Base-by-base conservation (phyloP, 2,113 vertebrate genomes). In the Microtus pennsylvanicus region DNA sequence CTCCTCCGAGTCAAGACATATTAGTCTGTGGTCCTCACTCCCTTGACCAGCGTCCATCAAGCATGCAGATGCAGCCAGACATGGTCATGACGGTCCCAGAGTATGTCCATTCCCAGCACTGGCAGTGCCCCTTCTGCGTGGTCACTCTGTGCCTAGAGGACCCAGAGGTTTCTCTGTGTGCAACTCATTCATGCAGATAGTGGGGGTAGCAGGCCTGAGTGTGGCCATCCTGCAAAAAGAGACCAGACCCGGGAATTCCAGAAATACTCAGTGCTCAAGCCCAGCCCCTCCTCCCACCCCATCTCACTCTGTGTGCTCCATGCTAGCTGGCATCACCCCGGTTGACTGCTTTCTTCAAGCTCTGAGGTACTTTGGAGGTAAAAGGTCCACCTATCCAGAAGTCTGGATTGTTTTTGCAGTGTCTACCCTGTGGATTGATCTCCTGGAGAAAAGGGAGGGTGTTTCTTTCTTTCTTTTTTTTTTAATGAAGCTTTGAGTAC, bases 251-350 rank as follows among this genome's bases (percentile, higher is more conserved):
- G 16, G 30, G 30, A 50, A 21, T 50, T 11, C 16, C 28, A 86
- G 38, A 45, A 21, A 86, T 67, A 19, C 82, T 45, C 82, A 30
- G 28, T 50, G 30, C 65, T 87, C 19, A 8, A 45, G 28, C 26
- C 38, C 30, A 33, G 42, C 1, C 30, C 0, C 45, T 30, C 19
- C 50, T 5, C 1, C 17, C 0, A 7, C n/a, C 14, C 61, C 7
- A 3, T 33, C 14, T 67, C 26, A 26, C 33, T 45, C 19, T 58
- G 45, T 2, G 0, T 50, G 52, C 38, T 52, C 55, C 45, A 19
- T 26, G 7, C n/a, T 52, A 13, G 74, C 63, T 55, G 70, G 10
- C 1, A 3, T 11, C 0, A 5, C 52, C 47, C 7, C 0, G 0
- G 3, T 1, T 61, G 2, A 10, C 10, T 3, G 58, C 42, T 78